phyloP scores from a whole-genome alignment of 2,888 invertebrate species.

The Allolobophora icterica region DNA sequence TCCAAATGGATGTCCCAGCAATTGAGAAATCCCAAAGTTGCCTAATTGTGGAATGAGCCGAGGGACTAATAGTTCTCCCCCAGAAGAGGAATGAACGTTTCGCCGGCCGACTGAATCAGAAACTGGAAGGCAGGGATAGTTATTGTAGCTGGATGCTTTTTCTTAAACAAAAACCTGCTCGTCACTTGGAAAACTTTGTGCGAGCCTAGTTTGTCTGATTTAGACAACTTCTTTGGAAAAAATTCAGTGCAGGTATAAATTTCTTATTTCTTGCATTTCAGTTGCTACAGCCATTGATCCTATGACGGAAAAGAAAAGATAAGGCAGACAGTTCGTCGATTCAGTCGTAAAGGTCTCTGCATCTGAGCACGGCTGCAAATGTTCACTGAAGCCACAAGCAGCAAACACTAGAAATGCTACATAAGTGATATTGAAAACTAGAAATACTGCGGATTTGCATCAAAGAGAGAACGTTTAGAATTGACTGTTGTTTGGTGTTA shows the following conservation, averaged over 20 bases:
- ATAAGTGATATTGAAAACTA: neutral
- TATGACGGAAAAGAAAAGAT: slow-evolving; percentile 13
- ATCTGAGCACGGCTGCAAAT: neutral
- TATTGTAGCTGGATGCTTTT: no score
- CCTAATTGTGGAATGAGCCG: no score
- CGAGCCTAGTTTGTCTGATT: neutral
- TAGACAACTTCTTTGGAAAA: neutral
- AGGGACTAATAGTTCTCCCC: no score
- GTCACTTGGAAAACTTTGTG: neutral
- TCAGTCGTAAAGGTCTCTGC: neutral
- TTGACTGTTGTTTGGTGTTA: neutral
- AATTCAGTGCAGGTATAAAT: neutral
- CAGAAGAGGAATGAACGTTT: no score
- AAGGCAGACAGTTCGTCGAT: neutral
- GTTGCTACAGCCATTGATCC: slow-evolving; percentile 21
- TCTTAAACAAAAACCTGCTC: no score
- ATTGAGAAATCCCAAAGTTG: no score
- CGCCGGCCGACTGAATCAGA: no score
- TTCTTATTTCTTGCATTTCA: neutral
- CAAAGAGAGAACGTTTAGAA: neutral
- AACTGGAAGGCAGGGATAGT: no score
- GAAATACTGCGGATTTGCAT: neutral
- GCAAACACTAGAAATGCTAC: neutral
- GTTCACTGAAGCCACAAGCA: neutral
- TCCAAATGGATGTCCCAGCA: no score